Evolutionary conservation across 2,888 invertebrate species (phyloP).

Genomic region (Eupithecia abbreviata): DNA sequence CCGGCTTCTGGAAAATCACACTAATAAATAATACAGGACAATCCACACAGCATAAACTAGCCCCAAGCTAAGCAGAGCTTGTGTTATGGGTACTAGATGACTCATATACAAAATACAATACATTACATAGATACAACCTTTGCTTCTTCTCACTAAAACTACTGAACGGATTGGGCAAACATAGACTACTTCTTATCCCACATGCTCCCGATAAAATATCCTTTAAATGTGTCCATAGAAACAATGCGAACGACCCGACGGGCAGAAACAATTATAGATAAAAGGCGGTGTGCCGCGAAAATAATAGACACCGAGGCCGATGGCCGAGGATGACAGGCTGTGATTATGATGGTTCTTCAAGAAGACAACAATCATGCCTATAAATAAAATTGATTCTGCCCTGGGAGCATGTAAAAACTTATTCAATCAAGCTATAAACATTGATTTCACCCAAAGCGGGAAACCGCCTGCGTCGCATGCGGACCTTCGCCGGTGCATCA

Average conservation of each 20-base stretch:
- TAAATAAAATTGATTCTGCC: neutral
- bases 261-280: neutral
- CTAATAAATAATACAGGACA: neutral
- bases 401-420: neutral
- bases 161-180: neutral
- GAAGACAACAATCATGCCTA: neutral
- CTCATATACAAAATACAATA: too few species aligned
- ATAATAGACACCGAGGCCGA: too few species aligned
- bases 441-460: too few species aligned
- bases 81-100: too few species aligned
- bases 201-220: neutral
- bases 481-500: too few species aligned
- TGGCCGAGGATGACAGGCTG: too few species aligned
- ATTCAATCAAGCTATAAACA: too few species aligned
- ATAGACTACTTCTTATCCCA: neutral
- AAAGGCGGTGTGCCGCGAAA: neutral
- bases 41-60: too few species aligned
- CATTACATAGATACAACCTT: too few species aligned
- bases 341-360: neutral
- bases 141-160: neutral
- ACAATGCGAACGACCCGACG: neutral
- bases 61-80: too few species aligned
- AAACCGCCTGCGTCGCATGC: too few species aligned
- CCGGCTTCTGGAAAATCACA: conserved; percentile 72
- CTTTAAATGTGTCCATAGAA: too few species aligned